phyloP scores from a whole-genome alignment of 2,888 invertebrate species.

The Glyphotaelius pellucidus region DNA sequence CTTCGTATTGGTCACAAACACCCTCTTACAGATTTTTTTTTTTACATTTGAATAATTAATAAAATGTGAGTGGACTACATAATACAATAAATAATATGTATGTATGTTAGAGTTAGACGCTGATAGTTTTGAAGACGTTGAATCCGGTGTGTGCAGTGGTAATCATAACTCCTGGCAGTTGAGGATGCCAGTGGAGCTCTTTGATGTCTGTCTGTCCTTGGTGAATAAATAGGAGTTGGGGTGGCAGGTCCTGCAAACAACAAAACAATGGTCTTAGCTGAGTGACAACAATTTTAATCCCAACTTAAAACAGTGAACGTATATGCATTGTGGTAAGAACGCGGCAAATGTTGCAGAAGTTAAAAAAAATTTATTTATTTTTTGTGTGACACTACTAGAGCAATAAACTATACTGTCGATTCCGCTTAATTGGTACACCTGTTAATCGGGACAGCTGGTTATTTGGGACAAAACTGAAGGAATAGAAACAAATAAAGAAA shows the following conservation, averaged over 20 bases:
- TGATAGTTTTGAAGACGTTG: conserved; percentile 98
- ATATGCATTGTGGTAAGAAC: too few species aligned
- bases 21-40: background rate
- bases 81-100: background rate
- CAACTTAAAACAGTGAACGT: too few species aligned
- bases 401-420: too few species aligned
- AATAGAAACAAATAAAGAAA: too few species aligned
- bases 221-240: conserved; percentile 97
- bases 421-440: too few species aligned
- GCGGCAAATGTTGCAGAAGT: too few species aligned
- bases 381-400: too few species aligned
- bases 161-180: conserved; percentile 94
- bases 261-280: conserved; percentile 65
- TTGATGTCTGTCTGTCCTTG: conserved; percentile 99
- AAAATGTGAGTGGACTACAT: background rate
- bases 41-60: background rate
- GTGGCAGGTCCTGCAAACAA: conserved; percentile 86
- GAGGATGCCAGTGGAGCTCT: conserved; percentile 98
- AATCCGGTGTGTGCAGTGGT: conserved; percentile 97
- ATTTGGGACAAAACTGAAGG: too few species aligned
- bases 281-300: background rate
- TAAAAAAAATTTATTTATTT: too few species aligned
- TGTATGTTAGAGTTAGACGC: conserved; percentile 78
- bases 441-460: too few species aligned
- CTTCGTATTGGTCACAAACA: background rate